Conservation (phyloP, 2,113 vertebrate genomes). For the Narcine bancroftii region DNA sequence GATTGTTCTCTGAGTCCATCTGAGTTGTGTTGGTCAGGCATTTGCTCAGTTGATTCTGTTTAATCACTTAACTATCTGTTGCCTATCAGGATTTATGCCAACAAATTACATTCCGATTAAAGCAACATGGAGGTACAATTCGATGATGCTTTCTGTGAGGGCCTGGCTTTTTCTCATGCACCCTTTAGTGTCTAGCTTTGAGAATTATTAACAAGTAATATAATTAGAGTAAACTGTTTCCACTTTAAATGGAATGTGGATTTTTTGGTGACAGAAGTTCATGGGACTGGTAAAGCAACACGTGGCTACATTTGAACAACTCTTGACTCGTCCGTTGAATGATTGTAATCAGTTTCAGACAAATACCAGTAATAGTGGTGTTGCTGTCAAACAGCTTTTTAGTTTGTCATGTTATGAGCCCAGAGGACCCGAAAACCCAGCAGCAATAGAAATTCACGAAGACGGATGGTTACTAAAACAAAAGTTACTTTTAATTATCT, state of each 20-base stretch:
- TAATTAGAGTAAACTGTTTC: not conserved
- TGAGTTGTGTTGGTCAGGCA: constrained; percentile 70
- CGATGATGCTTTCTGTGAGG: constrained; percentile 53
- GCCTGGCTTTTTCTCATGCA: constrained; percentile 46
- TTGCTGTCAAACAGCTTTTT: not conserved
- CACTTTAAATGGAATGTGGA: not conserved
- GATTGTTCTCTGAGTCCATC: constrained; percentile 56
- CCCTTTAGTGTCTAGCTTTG: constrained; percentile 52
- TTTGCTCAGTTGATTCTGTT: constrained; percentile 79
- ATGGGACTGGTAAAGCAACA: not conserved
- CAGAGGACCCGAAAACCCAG: too few species aligned
- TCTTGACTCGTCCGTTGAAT: not conserved
- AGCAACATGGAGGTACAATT: constrained; percentile 65
- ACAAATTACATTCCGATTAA: constrained; percentile 82
- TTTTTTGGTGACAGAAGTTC: not conserved
- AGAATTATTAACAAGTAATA: not conserved
- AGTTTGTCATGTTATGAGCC: too few species aligned
- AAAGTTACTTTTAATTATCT: too few species aligned
- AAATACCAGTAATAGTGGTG: not conserved
- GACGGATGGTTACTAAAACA: too few species aligned
- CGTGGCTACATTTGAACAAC: not conserved
- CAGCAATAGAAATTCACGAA: too few species aligned
- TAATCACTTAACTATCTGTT: constrained; percentile 82
- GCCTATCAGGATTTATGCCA: constrained; percentile 65
- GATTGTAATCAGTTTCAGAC: not conserved